Evolutionary conservation across 1,140 invertebrate species (phyloP).

Genomic region (Cydia amplana): DNA sequence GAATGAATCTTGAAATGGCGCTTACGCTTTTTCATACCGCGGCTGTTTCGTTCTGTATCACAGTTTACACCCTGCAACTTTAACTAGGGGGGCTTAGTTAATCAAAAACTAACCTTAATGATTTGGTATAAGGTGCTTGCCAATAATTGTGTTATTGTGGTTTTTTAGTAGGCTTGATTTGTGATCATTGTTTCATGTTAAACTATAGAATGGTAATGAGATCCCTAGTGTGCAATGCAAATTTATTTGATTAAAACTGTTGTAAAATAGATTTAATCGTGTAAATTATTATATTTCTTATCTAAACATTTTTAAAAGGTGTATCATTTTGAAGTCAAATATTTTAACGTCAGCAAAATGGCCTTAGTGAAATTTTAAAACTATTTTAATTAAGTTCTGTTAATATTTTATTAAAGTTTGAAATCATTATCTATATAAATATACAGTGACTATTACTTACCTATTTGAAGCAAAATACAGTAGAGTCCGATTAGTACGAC

Average conservation of each 20-base stretch:
- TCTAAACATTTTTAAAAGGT: too few species aligned
- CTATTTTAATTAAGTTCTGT: too few species aligned
- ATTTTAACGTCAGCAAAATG: too few species aligned
- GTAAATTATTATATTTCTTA: neutral
- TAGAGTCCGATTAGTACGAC: too few species aligned
- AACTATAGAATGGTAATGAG: conserved; percentile 3
- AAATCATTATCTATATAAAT: too few species aligned
- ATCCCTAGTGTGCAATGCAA: neutral
- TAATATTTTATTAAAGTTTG: too few species aligned
- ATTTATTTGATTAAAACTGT: conserved; percentile 17
- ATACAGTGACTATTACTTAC: too few species aligned
- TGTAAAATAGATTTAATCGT: conserved; percentile 1
- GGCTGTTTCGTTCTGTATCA: neutral
- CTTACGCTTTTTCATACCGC: neutral
- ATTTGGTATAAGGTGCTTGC: neutral
- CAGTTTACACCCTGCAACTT: neutral
- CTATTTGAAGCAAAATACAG: too few species aligned
- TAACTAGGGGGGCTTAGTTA: neutral
- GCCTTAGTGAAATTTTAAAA: too few species aligned
- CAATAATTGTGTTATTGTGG: neutral
- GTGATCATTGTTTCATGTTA: conserved; percentile 26
- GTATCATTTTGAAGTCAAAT: too few species aligned
- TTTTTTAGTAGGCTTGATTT: conserved; percentile 22
- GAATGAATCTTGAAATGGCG: neutral
- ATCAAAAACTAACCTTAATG: neutral